Conservation (phyloP, 2,113 vertebrate genomes). For the Meles meles region DNA sequence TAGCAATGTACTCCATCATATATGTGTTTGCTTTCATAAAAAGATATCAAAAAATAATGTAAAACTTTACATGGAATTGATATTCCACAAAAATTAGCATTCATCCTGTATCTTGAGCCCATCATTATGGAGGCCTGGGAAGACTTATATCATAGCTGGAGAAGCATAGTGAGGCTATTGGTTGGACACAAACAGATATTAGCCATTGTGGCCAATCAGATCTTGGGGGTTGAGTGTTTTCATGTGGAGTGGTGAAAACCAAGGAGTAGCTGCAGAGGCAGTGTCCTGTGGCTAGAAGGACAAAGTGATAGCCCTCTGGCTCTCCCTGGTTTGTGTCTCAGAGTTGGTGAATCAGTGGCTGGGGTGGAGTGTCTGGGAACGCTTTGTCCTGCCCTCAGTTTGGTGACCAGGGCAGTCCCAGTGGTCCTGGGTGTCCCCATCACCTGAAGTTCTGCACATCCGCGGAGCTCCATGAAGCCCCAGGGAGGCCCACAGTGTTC, state of each 20-base stretch:
- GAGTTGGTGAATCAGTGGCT: neutral
- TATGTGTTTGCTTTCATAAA: neutral
- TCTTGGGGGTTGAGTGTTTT: neutral
- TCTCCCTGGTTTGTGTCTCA: neutral
- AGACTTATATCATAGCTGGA: neutral
- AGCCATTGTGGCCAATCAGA: neutral
- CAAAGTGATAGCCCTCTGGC: neutral
- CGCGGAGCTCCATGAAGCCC: neutral
- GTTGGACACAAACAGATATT: neutral
- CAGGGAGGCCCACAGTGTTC: neutral
- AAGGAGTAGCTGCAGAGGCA: neutral
- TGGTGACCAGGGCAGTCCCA: neutral
- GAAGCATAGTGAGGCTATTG: neutral
- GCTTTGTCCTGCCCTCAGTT: neutral
- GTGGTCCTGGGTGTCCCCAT: neutral
- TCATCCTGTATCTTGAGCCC: neutral
- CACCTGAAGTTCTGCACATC: neutral
- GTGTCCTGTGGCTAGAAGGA: neutral
- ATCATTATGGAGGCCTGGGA: neutral
- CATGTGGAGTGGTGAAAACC: neutral
- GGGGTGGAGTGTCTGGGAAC: neutral
- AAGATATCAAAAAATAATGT: neutral
- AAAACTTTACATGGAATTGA: neutral
- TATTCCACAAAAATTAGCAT: neutral
- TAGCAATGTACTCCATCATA: neutral